Evolutionary conservation across 2,797 vertebrate genomes (phyloP).

Genomic region (Petrocephalus sullivani): DNA sequence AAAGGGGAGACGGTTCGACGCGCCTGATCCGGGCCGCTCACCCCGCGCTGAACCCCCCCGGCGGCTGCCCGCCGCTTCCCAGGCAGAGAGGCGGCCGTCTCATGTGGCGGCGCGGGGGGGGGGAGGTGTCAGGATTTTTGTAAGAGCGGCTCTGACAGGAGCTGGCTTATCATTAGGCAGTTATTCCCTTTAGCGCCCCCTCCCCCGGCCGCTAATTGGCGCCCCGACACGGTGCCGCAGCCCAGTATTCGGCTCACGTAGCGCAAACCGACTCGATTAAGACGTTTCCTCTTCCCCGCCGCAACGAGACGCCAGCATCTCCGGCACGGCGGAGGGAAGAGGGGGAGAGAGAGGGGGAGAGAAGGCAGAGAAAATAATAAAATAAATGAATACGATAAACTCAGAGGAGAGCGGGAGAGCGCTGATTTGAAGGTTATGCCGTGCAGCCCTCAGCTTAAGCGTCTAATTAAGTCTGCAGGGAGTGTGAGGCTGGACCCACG

Average conservation of each 20-base stretch:
- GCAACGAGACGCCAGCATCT: conserved; percentile 53
- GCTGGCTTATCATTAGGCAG: conserved; percentile 54
- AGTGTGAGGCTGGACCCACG: conserved; percentile 30
- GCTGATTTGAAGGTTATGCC: conserved; percentile 56
- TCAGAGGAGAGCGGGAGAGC: conserved; percentile 29
- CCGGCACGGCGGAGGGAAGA: conserved; percentile 21
- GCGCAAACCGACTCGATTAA: conserved; percentile 58
- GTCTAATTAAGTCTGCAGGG: conserved; percentile 47
- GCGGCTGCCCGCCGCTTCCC: not conserved
- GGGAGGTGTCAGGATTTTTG: conserved; percentile 22
- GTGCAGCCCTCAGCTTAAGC: conserved; percentile 44
- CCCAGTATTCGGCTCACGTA: conserved; percentile 53
- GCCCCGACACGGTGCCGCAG: conserved; percentile 29
- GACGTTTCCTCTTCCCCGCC: conserved; percentile 62
- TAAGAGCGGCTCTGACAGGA: conserved; percentile 29
- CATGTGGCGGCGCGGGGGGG: not conserved
- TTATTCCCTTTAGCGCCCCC: conserved; percentile 55
- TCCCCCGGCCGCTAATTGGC: conserved; percentile 60
- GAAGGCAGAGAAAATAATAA: conserved; percentile 6
- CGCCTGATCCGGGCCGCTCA: conserved; percentile 35
- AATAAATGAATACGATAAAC: conserved; percentile 19
- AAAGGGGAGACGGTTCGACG: conserved; percentile 35
- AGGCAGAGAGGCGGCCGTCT: not conserved
- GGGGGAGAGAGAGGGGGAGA: not conserved
- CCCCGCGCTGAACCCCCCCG: conserved; percentile 34